Evolutionary conservation across 1,140 invertebrate genomes (phyloP), one percentile per base, ranked within the genome.

Genomic region (Papilio aristodemus): DNA sequence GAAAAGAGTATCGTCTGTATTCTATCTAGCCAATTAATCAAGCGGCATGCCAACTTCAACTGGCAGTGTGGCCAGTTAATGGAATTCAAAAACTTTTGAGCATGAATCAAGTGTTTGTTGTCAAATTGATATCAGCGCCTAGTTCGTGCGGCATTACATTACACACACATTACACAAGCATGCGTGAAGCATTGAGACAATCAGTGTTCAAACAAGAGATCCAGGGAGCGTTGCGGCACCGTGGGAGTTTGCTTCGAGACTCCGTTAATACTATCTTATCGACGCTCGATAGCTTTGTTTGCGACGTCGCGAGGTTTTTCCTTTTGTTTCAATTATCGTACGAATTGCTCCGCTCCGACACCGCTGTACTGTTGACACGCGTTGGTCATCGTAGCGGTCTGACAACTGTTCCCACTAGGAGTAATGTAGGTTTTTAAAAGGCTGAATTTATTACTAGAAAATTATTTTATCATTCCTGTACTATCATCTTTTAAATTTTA

Each of bases 231-330:
- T 38, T n/a, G 59, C 32, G 36, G 17, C 32, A 32, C 27, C 71
- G 71, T 73, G 71, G 71, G 71, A 73, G 58, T 60, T 22, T 62
- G 17, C 17, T 22, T 17, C 59, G 32, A 37, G 59, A 17, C 32
- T 37, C 59, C 59, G 59, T 62, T 62, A 62, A 62, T 17, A 22
- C 10, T 62, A 62, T 38, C 43, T 70, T 73, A 73, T 73, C 72
- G 22, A n/a, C 68, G 19, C 5, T 64, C 60, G 72, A 73, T 73
- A 73, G 64, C 36, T 14, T 17, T 73, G 69, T 73, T 70, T 68
- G 72, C 43, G 14, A 46, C 60, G 58, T 68, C 27, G 27, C 59
- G 54, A 63, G 72, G 69, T 70, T 73, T 73, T 62, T 73, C 72
- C 68, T 62, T 68, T 73, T 73, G 72, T 73, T 68, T 68, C 58